phyloP scores from a whole-genome alignment of 2,113 vertebrate species.

The Lasiurus borealis region DNA sequence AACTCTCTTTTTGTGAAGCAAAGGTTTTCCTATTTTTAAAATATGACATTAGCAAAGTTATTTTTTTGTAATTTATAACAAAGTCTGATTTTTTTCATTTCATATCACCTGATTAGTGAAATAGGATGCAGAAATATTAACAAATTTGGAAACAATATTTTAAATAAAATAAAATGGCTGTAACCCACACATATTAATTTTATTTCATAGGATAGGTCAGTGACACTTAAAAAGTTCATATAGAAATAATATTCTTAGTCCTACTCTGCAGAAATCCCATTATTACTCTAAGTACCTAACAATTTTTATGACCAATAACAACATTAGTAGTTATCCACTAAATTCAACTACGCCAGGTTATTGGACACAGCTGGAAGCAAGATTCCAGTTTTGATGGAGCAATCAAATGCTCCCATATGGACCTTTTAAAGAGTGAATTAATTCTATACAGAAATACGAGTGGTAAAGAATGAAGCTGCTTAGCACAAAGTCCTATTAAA shows the following conservation, averaged over 20 bases:
- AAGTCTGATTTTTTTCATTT: not conserved
- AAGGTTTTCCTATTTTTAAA: not conserved
- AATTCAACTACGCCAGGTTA: conserved; percentile 54
- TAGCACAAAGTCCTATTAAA: not conserved
- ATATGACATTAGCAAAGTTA: not conserved
- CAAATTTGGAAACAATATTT: not conserved
- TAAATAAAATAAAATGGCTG: conserved; percentile 32
- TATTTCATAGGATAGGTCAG: not conserved
- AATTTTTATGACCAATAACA: conserved; percentile 68
- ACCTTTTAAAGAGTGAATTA: conserved; percentile 45
- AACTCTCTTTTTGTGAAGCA: not conserved
- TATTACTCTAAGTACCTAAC: conserved; percentile 70
- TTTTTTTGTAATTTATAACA: not conserved
- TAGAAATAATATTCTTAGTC: conserved; percentile 45
- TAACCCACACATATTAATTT: conserved; percentile 29
- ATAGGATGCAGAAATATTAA: not conserved
- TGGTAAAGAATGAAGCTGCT: not conserved
- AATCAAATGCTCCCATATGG: conserved; percentile 58
- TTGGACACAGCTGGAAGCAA: conserved; percentile 60
- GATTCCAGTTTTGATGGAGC: conserved; percentile 55
- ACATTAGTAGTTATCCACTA: conserved; percentile 58
- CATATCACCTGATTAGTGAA: not conserved
- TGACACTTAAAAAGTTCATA: conserved; percentile 57
- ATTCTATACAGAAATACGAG: not conserved
- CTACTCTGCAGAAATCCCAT: conserved; percentile 54